Conservation (phyloP, 2,888 invertebrate species). For the Rosalia funebris region DNA sequence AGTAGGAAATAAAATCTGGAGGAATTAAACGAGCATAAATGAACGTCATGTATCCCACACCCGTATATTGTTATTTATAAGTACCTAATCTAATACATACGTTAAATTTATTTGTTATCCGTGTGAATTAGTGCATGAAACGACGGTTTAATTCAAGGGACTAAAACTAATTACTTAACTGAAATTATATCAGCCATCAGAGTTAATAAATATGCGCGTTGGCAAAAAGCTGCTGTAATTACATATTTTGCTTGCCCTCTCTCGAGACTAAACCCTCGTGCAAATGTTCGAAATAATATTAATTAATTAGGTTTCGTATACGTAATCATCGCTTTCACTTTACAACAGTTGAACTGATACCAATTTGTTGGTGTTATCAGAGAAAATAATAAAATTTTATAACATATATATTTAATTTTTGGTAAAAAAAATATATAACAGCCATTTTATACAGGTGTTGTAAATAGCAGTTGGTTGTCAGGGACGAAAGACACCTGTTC, state of each 20-base stretch:
- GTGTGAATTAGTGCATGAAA: slow-evolving; percentile 55
- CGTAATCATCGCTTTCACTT: no score
- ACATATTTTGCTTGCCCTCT: not conserved
- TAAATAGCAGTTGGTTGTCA: no score
- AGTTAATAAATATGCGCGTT: not conserved
- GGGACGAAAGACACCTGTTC: no score
- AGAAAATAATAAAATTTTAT: no score
- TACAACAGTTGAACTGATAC: no score
- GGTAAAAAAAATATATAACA: no score
- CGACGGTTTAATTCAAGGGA: slow-evolving; percentile 48
- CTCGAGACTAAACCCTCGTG: not conserved
- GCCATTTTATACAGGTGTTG: no score
- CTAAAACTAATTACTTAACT: slow-evolving; percentile 25
- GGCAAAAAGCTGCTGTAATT: not conserved
- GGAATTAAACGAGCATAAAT: not conserved
- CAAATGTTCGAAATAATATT: not conserved
- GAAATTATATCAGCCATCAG: not conserved
- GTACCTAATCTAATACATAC: not conserved
- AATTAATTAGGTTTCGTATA: not conserved
- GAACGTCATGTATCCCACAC: not conserved
- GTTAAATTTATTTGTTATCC: not conserved
- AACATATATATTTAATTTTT: no score
- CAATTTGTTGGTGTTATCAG: no score
- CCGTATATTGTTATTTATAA: slow-evolving; percentile 13
- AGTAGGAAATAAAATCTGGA: not conserved